A percentile compares a stretch with the other conserved stretches of the same genome.
phyloP scores from a whole-genome alignment of 2,888 invertebrate species.

The Drosophila algonquin region DNA sequence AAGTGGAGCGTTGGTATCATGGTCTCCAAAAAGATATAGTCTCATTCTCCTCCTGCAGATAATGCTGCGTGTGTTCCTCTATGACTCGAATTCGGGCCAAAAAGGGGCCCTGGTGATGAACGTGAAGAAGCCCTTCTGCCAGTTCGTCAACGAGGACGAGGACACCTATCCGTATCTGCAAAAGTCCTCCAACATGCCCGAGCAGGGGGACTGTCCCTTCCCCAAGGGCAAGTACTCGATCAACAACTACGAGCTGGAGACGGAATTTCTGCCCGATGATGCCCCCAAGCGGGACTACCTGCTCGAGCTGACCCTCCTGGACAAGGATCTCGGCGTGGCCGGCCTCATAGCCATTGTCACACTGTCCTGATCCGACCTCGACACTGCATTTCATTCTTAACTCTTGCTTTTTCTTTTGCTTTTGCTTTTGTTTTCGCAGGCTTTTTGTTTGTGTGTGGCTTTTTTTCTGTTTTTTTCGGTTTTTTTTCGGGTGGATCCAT shows the following conservation, averaged over 20 bases:
- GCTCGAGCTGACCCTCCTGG: constrained; percentile 52
- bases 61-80: constrained; percentile 57
- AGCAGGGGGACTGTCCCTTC: constrained; percentile 65
- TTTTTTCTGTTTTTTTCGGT: constrained; percentile 2
- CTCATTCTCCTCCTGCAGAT: constrained; percentile 33
- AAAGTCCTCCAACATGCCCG: constrained; percentile 67
- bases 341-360: constrained; percentile 60
- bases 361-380: constrained; percentile 38
- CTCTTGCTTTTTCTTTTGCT: rapidly evolving
- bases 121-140: constrained; percentile 64
- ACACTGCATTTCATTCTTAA: not conserved
- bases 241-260: constrained; percentile 68
- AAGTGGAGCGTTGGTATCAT: not conserved
- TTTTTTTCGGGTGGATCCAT: constrained; percentile 61
- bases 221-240: constrained; percentile 70
- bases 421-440: not conserved
- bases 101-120: constrained; percentile 62
- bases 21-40: no score
- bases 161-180: constrained; percentile 67
- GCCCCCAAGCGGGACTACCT: constrained; percentile 73
- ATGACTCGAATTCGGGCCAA: constrained; percentile 48
- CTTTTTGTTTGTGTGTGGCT: not conserved
- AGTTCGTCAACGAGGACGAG: constrained; percentile 66
- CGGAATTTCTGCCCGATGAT: constrained; percentile 65
- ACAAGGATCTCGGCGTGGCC: constrained; percentile 56